Evolutionary conservation across 2,888 invertebrate genomes (phyloP).

Genomic region (Andrena dorsata): DNA sequence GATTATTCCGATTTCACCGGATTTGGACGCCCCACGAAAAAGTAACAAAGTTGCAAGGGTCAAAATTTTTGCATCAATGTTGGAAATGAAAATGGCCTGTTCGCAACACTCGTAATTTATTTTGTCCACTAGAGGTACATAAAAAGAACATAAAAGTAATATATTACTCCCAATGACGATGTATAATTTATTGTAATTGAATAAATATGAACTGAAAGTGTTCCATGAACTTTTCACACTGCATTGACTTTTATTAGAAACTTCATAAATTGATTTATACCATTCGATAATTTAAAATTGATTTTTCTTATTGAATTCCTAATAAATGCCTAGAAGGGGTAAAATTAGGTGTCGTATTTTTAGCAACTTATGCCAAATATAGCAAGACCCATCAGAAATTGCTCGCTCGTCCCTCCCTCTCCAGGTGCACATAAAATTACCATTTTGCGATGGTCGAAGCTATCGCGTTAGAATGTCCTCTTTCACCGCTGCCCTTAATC

Average conservation of each 20-base stretch:
- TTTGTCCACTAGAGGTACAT: constrained; percentile 14
- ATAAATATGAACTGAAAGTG: not conserved
- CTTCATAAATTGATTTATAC: not conserved
- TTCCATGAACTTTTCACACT: not conserved
- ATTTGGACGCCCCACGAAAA: too few species aligned
- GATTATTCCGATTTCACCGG: too few species aligned
- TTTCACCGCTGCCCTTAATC: not conserved
- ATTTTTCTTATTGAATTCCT: not conserved
- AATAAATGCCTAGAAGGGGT: too few species aligned
- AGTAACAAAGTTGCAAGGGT: too few species aligned
- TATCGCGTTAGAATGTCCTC: constrained; percentile 1
- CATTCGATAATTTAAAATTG: not conserved
- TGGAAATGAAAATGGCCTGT: too few species aligned
- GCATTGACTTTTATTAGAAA: not conserved
- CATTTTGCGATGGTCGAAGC: constrained; percentile 12
- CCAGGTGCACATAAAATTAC: constrained; percentile 4
- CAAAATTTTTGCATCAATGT: too few species aligned
- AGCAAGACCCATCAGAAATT: not conserved
- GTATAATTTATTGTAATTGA: constrained; percentile 38
- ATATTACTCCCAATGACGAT: constrained; percentile 23
- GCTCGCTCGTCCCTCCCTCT: not conserved
- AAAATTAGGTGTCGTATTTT: too few species aligned
- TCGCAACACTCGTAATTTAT: constrained; percentile 26
- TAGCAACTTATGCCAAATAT: not conserved
- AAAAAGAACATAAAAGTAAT: constrained; percentile 15